These are phyloP conservation scores for Indicator indicator DNA, from an alignment of 2,113 vertebrate species.

Conservation along the genomic window DNA sequence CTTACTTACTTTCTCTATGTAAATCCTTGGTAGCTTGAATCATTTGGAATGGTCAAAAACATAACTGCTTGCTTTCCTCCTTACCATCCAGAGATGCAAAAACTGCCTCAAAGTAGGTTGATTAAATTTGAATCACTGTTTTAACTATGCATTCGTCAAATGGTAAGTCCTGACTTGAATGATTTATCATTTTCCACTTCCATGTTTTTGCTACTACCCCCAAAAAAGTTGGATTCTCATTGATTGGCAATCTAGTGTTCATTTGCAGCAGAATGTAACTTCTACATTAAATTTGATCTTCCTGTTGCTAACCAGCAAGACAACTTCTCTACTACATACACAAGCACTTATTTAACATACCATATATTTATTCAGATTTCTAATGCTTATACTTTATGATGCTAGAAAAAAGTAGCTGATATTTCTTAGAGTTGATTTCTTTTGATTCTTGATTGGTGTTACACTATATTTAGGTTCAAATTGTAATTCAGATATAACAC, in stretches of 20 bases:
- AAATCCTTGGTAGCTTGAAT: background rate
- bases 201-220: background rate
- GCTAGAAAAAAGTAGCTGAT: background rate
- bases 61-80: background rate
- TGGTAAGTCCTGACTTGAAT: background rate
- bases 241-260: background rate
- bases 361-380: background rate
- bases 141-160: background rate
- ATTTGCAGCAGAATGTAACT: background rate
- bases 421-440: background rate
- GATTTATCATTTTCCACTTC: background rate
- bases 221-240: background rate
- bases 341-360: background rate
- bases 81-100: background rate
- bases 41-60: background rate
- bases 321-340: fast-evolving
- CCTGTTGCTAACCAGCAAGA: background rate
- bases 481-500: background rate
- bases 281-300: background rate
- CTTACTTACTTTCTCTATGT: background rate
- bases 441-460: background rate
- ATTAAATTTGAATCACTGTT: background rate
- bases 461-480: background rate
- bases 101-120: background rate
- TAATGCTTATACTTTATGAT: background rate